Evolutionary conservation across 2,113 vertebrate species (phyloP).

Genomic region (Pseudopipra pipra): DNA sequence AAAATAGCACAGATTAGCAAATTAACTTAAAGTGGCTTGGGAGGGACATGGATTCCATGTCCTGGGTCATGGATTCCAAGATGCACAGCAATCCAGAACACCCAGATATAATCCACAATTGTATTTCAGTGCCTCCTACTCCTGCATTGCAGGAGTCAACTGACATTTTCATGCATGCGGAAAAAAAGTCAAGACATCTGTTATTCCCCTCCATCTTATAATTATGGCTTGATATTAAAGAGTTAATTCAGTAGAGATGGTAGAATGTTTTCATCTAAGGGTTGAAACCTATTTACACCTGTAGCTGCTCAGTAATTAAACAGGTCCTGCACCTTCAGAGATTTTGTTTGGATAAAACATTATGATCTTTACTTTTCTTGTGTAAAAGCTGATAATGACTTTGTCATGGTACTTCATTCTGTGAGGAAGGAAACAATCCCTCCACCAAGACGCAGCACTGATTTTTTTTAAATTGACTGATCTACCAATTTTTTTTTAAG

Average conservation of each 20-base stretch:
- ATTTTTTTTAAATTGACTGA: not conserved
- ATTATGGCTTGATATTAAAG: not conserved
- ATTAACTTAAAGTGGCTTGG: not conserved
- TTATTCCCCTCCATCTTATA: not conserved
- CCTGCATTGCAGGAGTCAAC: not conserved
- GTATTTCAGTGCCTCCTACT: not conserved
- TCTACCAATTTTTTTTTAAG: not conserved
- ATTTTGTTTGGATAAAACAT: not conserved
- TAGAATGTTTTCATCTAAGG: not conserved
- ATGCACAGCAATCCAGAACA: not conserved
- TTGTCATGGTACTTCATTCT: not conserved
- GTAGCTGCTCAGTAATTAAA: not conserved
- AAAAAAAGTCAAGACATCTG: not conserved
- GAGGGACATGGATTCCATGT: not conserved
- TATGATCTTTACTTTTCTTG: not conserved
- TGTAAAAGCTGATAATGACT: not conserved
- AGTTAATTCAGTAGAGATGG: not conserved
- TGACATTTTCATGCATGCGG: not conserved
- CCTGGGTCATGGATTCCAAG: not conserved
- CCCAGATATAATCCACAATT: not conserved
- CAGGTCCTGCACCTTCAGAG: not conserved
- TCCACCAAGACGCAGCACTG: not conserved
- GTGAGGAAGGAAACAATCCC: not conserved
- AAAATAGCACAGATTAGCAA: not conserved
- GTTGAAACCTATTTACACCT: not conserved